Conservation (phyloP, 1,140 invertebrate genomes). For the Paramacrobiotus metropolitanus region DNA sequence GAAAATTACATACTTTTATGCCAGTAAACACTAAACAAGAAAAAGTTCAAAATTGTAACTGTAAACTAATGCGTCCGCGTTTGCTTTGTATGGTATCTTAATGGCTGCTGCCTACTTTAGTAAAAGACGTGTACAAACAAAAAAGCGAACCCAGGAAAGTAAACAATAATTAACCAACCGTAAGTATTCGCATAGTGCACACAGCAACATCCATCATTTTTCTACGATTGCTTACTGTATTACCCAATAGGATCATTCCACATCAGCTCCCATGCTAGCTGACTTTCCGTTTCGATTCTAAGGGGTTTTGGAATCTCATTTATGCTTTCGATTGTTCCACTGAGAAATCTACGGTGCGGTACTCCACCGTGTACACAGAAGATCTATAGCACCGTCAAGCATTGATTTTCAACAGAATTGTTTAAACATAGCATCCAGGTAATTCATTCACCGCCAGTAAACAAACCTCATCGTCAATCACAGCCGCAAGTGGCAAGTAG, state of each 20-base stretch:
- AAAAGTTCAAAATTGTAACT: no score
- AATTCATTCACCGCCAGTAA: not conserved
- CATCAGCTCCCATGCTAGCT: conserved; percentile 45
- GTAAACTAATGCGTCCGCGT: no score
- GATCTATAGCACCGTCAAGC: conserved; percentile 24
- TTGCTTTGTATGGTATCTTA: no score
- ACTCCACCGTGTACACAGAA: conserved; percentile 51
- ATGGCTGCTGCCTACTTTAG: no score
- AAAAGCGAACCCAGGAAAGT: no score
- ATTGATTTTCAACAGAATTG: not conserved
- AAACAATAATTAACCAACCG: no score
- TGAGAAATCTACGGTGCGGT: conserved; percentile 33
- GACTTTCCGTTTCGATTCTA: conserved; percentile 35
- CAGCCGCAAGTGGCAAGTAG: conserved; percentile 39
- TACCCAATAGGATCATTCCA: conserved; percentile 50
- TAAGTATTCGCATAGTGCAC: no score
- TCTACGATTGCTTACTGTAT: conserved; percentile 10
- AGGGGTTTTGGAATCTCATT: conserved; percentile 38
- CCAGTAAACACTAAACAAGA: not conserved
- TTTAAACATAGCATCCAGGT: no score
- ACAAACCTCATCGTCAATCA: conserved; percentile 37
- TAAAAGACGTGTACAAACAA: no score
- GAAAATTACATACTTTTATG: conserved; percentile 9
- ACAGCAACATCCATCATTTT: no score
- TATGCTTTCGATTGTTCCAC: conserved; percentile 26